Evolutionary conservation across 30 jellyfish, hydroid and myxozoan species (phyloP), one percentile per base, ranked within the genome.

Genomic region (Catostylus mosaicus): DNA sequence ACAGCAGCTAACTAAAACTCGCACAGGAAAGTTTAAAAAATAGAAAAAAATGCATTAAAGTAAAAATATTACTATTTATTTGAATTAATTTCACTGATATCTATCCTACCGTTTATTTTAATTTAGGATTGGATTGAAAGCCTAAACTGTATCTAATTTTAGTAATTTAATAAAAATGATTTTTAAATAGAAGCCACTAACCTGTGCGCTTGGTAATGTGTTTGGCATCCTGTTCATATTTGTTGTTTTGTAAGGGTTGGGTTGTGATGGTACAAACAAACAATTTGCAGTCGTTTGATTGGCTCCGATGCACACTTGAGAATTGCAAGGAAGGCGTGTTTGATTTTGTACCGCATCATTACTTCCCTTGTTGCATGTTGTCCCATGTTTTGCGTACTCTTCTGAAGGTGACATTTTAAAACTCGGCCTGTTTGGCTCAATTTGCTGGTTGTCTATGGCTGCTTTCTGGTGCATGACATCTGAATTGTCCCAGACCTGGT

Each of bases 401-500:
- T 59, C 24, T 2, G 71, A 26, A 7, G 80, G 59, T 0, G 80
- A 11, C 18, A 32, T 19, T n/a, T 23, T 68, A 12, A 68, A 24
- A 30, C 38, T 68, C 16, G 36, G 75, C 34, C 40, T 75, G 73
- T n/a, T n/a, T 43, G 71, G 6, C 3, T 59, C 71, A 5, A 27
- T 59, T 3, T 59, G 71, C 38, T 59, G 71, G 12, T 11, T 24
- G n/a, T 59, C 71, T 3, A 59, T 3, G 2, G 24, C 11, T 23
- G 60, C 67, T 56, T 57, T 82, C 7, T 37, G 60, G 32, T 68
- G 80, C 48, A 33, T 57, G 75, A 9, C 52, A 4, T 69, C 80
- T 59, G 71, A 26, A 33, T 69, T 82, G 8, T 63, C 81, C 46
- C 43, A 68, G 45, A 68, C 47, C 18, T 65, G 92, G 72, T 62